These are phyloP conservation scores for Sterna hirundo DNA, from an alignment of 2,113 vertebrate genomes.

Conservation along the genomic window DNA sequence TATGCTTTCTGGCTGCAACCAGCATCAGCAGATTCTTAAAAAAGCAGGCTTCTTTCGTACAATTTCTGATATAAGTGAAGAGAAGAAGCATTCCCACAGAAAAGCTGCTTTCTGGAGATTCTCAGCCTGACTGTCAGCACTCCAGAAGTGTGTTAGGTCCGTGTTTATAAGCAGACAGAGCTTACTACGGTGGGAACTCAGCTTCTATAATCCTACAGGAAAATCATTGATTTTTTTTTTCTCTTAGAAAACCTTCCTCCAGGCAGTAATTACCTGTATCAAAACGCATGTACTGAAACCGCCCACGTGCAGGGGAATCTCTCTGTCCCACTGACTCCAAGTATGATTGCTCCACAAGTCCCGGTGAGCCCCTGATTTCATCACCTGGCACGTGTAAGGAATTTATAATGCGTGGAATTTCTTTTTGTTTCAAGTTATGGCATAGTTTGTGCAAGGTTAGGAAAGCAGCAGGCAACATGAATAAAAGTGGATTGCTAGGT, in stretches of 20 bases:
- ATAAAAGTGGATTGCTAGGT: neutral
- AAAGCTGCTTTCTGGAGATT: neutral
- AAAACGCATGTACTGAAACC: neutral
- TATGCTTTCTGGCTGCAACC: neutral
- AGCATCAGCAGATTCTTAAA: neutral
- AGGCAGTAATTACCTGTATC: neutral
- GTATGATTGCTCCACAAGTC: neutral
- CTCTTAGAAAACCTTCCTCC: neutral
- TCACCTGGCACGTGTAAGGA: neutral
- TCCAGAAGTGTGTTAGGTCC: neutral
- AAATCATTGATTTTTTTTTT: neutral
- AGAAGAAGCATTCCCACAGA: neutral
- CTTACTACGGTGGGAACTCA: neutral
- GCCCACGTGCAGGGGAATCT: neutral
- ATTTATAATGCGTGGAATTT: conserved; percentile 6
- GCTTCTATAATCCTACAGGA: neutral
- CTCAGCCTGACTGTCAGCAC: neutral
- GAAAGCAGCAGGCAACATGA: neutral
- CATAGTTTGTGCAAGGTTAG: neutral
- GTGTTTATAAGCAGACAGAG: neutral
- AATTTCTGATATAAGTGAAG: neutral
- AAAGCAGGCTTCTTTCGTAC: neutral
- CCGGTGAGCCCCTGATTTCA: neutral
- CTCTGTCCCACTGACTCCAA: neutral
- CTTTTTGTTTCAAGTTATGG: neutral